phyloP scores from a whole-genome alignment of 2,888 invertebrate species.

The Rhagium mordax region DNA sequence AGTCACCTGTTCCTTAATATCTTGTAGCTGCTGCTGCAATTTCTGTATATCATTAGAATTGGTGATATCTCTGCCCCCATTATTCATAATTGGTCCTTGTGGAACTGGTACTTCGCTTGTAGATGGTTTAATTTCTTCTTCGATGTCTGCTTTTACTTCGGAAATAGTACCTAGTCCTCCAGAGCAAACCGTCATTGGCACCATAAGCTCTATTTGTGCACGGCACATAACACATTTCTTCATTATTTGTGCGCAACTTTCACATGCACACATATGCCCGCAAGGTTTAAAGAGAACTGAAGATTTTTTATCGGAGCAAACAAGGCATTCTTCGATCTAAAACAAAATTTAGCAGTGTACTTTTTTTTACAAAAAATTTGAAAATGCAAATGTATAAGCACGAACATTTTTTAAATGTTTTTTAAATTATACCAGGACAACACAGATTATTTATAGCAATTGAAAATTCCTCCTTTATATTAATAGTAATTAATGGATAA shows the following conservation, averaged over 20 bases:
- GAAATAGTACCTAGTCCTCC: slow-evolving; percentile 70
- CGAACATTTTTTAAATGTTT: too few species aligned
- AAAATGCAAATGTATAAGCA: too few species aligned
- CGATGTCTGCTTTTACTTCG: slow-evolving; percentile 71
- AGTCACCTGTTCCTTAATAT: slow-evolving; percentile 95
- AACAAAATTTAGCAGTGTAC: slow-evolving; percentile 51
- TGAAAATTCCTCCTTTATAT: too few species aligned
- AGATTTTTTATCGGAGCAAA: slow-evolving; percentile 95
- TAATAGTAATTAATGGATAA: too few species aligned
- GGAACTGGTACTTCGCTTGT: slow-evolving; percentile 38
- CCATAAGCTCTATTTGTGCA: slow-evolving; percentile 84
- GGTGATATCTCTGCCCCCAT: slow-evolving; percentile 79
- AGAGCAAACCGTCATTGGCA: slow-evolving; percentile 70
- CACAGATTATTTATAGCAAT: too few species aligned
- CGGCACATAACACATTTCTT: slow-evolving; percentile 98
- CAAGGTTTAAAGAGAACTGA: slow-evolving; percentile 95
- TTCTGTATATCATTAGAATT: slow-evolving; percentile 89
- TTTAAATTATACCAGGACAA: too few species aligned
- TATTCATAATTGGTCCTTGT: slow-evolving; percentile 75
- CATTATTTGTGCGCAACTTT: slow-evolving; percentile 93
- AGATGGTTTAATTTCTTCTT: slow-evolving; percentile 69
- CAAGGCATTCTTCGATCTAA: slow-evolving; percentile 95
- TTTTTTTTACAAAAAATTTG: too few species aligned
- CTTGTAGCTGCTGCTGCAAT: slow-evolving; percentile 94
- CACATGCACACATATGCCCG: slow-evolving; percentile 95